Evolutionary conservation across 2,888 invertebrate genomes (phyloP).

Genomic region (Mythimna pallens): DNA sequence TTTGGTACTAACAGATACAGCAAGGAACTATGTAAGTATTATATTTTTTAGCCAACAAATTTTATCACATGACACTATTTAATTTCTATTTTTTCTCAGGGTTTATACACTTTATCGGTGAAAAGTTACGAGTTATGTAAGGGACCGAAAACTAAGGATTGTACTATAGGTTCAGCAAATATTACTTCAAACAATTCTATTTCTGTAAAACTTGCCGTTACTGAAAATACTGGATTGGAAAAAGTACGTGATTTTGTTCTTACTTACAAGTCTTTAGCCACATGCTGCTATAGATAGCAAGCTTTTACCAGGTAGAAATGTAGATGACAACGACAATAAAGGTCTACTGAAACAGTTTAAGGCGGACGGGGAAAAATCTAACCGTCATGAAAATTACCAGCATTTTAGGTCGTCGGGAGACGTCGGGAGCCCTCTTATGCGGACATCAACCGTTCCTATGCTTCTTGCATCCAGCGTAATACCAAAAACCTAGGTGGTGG

Average conservation of each 20-base stretch:
- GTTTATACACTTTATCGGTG: slow-evolving; percentile 16
- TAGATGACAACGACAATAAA: background rate
- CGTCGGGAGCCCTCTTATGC: no score
- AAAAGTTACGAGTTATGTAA: slow-evolving; percentile 29
- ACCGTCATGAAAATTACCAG: background rate
- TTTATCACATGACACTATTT: background rate
- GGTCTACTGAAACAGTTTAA: background rate
- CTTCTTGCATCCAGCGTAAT: no score
- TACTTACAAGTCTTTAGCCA: background rate
- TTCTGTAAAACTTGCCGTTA: slow-evolving; percentile 5
- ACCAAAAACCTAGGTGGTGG: background rate
- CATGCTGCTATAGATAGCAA: no score
- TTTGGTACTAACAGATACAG: slow-evolving; percentile 3
- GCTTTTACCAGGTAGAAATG: background rate
- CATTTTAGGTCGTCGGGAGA: no score
- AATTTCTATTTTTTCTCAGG: slow-evolving; percentile 11
- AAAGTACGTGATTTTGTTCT: slow-evolving; percentile 8
- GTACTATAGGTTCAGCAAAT: slow-evolving; percentile 1
- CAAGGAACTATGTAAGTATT: slow-evolving; percentile 25
- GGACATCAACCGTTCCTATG: no score
- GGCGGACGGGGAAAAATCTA: background rate
- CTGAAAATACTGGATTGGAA: slow-evolving; percentile 19
- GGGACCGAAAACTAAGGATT: slow-evolving; percentile 39
- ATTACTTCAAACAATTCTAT: background rate
- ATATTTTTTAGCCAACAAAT: background rate